Percentiles rank a stretch among this genome's conserved stretches.
phyloP scores from a whole-genome alignment of 2,113 vertebrate genomes.

The Shinisaurus crocodilurus region DNA sequence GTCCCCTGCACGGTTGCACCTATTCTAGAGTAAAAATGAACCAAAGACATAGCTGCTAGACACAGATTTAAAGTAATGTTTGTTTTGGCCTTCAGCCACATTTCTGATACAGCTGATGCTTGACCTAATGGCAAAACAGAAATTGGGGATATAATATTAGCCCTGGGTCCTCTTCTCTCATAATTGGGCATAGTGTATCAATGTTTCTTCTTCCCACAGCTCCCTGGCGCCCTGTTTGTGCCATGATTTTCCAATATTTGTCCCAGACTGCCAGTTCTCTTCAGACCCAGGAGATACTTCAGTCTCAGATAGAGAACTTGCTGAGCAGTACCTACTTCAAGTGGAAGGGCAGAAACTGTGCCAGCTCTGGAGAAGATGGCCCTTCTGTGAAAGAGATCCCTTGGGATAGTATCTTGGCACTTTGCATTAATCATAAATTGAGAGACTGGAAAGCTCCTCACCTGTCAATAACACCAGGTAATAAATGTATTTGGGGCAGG shows the following conservation, averaged over 20 bases:
- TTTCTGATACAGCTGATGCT: too few species aligned
- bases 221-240: slow-evolving; percentile 85
- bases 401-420: slow-evolving; percentile 86
- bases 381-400: slow-evolving; percentile 81
- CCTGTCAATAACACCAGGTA: slow-evolving; percentile 80
- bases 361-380: slow-evolving; percentile 13
- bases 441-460: slow-evolving; percentile 87
- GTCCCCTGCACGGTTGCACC: too few species aligned
- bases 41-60: too few species aligned
- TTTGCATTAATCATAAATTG: slow-evolving; percentile 92
- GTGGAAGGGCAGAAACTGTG: slow-evolving; percentile 59
- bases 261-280: slow-evolving; percentile 83
- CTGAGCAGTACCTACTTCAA: slow-evolving; percentile 76
- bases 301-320: slow-evolving; percentile 89
- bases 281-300: slow-evolving; percentile 84
- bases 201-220: slow-evolving; percentile 70
- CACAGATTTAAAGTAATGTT: too few species aligned
- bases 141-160: not conserved
- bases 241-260: slow-evolving; percentile 82
- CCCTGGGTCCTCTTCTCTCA: not conserved
- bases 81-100: too few species aligned
- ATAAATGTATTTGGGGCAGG: not conserved
- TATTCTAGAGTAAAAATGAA: too few species aligned
- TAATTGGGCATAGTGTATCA: not conserved
- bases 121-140: not conserved